A percentile compares a stretch with the other conserved stretches of the same genome.
Conservation (phyloP, 2,888 invertebrate species). For the Drosophila niveifrons region DNA sequence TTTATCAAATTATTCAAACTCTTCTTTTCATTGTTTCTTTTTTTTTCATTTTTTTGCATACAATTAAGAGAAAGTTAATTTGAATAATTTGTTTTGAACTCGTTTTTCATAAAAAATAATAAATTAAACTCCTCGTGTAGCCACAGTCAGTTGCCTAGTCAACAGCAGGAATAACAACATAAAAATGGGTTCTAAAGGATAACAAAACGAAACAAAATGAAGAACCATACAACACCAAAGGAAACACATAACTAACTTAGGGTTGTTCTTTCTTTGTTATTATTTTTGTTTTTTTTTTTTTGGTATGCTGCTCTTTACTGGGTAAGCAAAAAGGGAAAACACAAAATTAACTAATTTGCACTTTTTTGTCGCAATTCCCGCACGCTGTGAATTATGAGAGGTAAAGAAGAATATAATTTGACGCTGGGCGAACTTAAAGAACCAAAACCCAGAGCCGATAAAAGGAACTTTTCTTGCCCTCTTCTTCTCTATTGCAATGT, state of each 20-base stretch:
- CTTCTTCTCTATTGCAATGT: conserved; percentile 34
- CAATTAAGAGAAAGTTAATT: neutral
- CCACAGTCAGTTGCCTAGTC: conserved; percentile 23
- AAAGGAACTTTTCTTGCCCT: conserved; percentile 13
- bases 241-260: conserved; percentile 45
- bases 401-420: conserved; percentile 33
- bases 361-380: conserved; percentile 75
- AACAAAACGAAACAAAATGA: conserved; percentile 25
- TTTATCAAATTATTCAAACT: conserved; percentile 17
- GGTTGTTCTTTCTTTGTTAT: conserved; percentile 14
- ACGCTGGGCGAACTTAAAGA: conserved; percentile 36
- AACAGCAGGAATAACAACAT: conserved; percentile 29
- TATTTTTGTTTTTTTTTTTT: too few relatives aligned
- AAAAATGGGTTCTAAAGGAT: conserved; percentile 33
- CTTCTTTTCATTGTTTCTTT: neutral
- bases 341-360: conserved; percentile 70
- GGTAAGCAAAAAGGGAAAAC: conserved; percentile 15
- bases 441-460: conserved; percentile 44
- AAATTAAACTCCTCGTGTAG: neutral
- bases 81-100: conserved; percentile 7
- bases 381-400: conserved; percentile 50
- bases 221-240: conserved; percentile 56
- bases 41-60: neutral
- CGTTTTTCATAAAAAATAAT: neutral
- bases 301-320: conserved; percentile 21